Conservation (phyloP, 2,888 invertebrate genomes). For the Pherbina coryleti region DNA sequence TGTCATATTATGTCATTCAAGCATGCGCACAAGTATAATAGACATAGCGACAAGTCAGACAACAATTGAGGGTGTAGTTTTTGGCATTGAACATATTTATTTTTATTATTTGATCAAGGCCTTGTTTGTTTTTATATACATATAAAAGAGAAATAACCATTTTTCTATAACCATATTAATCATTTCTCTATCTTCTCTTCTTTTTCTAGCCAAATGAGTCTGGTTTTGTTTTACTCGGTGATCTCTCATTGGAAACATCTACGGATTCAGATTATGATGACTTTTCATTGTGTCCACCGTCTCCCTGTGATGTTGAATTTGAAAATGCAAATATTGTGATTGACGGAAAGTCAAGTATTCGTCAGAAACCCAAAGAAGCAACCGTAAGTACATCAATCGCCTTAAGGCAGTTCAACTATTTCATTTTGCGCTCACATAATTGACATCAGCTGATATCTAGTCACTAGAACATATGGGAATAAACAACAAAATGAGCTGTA, state of each 20-base stretch:
- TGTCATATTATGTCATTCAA: background rate
- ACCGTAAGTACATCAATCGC: slow-evolving; percentile 59
- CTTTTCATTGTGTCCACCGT: slow-evolving; percentile 76
- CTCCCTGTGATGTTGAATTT: slow-evolving; percentile 86
- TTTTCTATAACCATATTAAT: slow-evolving; percentile 22
- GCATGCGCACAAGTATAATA: background rate
- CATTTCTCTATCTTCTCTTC: slow-evolving; percentile 33
- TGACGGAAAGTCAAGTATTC: slow-evolving; percentile 88
- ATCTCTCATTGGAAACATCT: slow-evolving; percentile 74
- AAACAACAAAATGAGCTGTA: background rate
- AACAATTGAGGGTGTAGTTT: background rate
- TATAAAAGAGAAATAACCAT: slow-evolving; percentile 29
- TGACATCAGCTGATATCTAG: slow-evolving; percentile 18
- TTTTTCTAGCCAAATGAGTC: slow-evolving; percentile 74
- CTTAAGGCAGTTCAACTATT: background rate
- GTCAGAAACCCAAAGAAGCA: slow-evolving; percentile 71
- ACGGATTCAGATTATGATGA: slow-evolving; percentile 75
- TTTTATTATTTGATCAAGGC: slow-evolving; percentile 20
- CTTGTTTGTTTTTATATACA: background rate
- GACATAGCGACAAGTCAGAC: background rate
- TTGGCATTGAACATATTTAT: background rate
- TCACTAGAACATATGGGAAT: slow-evolving; percentile 38
- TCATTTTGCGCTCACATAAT: background rate
- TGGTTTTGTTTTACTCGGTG: slow-evolving; percentile 75
- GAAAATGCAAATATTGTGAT: slow-evolving; percentile 91